Evolutionary conservation across 2,797 vertebrate genomes (phyloP).

Genomic region (Squalus acanthias): DNA sequence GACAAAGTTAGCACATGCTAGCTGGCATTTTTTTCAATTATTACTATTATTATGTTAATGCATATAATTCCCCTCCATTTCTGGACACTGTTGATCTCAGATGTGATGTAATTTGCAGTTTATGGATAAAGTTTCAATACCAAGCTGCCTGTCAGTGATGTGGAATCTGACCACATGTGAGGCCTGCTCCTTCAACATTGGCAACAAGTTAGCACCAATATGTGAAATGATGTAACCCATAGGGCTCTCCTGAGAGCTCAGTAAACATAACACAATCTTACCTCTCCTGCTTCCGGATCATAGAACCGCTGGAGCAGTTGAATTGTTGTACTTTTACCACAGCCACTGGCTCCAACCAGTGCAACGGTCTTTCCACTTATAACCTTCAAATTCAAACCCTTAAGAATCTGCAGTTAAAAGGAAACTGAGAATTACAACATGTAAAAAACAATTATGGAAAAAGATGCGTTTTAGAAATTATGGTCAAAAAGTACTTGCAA

Average conservation of each 20-base stretch:
- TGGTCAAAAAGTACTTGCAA: neutral
- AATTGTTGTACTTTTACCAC: conserved; percentile 70
- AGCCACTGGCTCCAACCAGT: conserved; percentile 69
- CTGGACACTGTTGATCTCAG: no score
- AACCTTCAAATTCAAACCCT: conserved; percentile 63
- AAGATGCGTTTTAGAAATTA: neutral
- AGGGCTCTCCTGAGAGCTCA: neutral
- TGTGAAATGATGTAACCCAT: neutral
- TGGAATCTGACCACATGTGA: neutral
- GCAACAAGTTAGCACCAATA: neutral
- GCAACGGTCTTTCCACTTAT: conserved; percentile 66
- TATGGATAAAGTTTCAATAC: neutral
- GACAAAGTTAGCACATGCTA: neutral
- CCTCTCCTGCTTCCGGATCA: conserved; percentile 63
- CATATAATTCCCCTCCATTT: neutral
- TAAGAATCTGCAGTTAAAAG: conserved; percentile 57
- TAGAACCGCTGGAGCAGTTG: conserved; percentile 70
- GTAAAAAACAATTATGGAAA: neutral
- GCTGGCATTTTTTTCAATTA: neutral
- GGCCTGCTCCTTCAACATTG: neutral
- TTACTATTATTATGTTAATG: neutral
- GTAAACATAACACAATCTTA: conserved; percentile 45
- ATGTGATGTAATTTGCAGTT: neutral
- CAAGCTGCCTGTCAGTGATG: neutral
- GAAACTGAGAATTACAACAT: neutral